Base-by-base conservation (phyloP, 2,113 vertebrate genomes). In the Pterocles gutturalis region DNA sequence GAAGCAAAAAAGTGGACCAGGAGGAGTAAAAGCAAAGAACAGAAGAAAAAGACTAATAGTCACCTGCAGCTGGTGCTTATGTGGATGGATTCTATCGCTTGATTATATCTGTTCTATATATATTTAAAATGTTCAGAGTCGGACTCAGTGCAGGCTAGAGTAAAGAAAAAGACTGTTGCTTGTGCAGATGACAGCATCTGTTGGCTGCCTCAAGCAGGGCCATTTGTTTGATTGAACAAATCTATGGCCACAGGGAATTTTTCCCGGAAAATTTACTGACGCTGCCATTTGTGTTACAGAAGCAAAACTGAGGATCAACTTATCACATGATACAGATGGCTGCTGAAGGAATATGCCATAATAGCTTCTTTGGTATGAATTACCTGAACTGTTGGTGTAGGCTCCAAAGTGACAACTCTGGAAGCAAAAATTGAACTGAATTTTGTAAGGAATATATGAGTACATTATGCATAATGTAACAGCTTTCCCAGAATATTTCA, bases 141-240 rank as follows among this genome's bases (percentile, higher is more conserved):
- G 25, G 34, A 94, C 55, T 49, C 58, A 75, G 49, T 45, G 38
- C 60, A 61, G 79, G 29, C 3, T 70, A 38, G 25, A 69, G 31
- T 22, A 82, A 46, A 90, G 28, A 36, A 61, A 61, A 80, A 61
- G 49, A 81, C 81, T 38, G 2, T 29, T 87, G 18, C 61, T 73
- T 83, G 48, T 79, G 19, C 41, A 80, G 71, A 77, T 87, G 90
- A 97, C 64, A 94, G 79, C 66, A 92, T 96, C 88, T 97, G 92
- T 91, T 85, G 80, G 70, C 76, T 94, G 83, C 85, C 31, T 16
- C 61, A 75, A 91, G 54, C 49, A 62, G 45, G 51, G 43, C 20
- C 72, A 86, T 98, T 98, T 95, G 57, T 97, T 97, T 95, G 84
- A 55, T 75, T 85, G 94, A 97, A 96, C 54, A 91, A 97, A 97